Percentiles rank a stretch among this genome's conserved stretches.
Evolutionary conservation across 1,140 invertebrate genomes (phyloP).

Genomic region (Pomacea maculata): DNA sequence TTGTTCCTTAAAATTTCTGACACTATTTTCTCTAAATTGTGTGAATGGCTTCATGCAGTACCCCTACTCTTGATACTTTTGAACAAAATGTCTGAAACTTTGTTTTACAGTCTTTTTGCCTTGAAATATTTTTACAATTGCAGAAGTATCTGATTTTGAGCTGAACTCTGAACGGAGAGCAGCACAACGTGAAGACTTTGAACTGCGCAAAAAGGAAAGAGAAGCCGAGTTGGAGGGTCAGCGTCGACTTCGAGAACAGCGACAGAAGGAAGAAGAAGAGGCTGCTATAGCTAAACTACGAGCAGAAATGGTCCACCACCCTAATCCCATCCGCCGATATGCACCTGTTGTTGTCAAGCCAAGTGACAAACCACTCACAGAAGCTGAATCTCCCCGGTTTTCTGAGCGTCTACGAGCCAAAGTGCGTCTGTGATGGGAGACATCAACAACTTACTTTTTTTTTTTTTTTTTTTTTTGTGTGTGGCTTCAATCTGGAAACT

Average conservation of each 20-base stretch:
- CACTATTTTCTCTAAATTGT: neutral
- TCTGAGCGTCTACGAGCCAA: constrained; percentile 45
- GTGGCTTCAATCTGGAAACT: neutral
- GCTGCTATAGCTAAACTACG: constrained; percentile 60
- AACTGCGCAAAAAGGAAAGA: constrained; percentile 63
- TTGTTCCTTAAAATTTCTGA: constrained; percentile 14
- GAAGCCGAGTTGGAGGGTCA: constrained; percentile 59
- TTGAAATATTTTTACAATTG: constrained; percentile 10
- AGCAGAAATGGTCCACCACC: constrained; percentile 60
- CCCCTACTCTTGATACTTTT: neutral
- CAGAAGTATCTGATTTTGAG: constrained; percentile 63
- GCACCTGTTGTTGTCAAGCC: constrained; percentile 61
- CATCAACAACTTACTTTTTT: neutral
- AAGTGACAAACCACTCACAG: constrained; percentile 62
- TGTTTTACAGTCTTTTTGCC: neutral
- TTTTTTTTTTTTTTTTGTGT: neutral
- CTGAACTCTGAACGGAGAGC: constrained; percentile 68
- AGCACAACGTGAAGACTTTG: constrained; percentile 65
- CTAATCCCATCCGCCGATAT: constrained; percentile 62
- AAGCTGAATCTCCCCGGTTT: constrained; percentile 63
- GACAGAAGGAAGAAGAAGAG: constrained; percentile 59
- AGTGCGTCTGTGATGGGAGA: constrained; percentile 30
- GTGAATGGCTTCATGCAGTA: neutral
- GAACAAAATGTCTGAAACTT: neutral
- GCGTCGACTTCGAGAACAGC: constrained; percentile 41